Evolutionary conservation across 2,113 vertebrate species (phyloP).

Genomic region (Riparia riparia): DNA sequence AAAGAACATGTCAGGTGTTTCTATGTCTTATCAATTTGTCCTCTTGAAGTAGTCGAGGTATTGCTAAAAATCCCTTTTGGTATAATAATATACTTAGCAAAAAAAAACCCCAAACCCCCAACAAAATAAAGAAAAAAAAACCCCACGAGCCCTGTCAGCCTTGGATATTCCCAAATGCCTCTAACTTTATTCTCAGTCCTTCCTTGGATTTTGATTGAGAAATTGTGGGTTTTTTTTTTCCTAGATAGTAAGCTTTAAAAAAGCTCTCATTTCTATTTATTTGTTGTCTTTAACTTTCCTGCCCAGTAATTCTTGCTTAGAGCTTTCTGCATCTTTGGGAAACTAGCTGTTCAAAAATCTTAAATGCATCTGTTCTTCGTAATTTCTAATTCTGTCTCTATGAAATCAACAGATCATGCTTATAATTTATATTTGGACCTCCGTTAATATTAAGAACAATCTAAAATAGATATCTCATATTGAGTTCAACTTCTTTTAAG

Average conservation of each 20-base stretch:
- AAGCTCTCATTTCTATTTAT: not conserved
- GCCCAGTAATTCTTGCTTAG: not conserved
- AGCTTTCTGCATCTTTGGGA: not conserved
- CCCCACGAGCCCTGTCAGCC: not conserved
- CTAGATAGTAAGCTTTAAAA: not conserved
- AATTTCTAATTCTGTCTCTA: not conserved
- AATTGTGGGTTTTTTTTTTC: not conserved
- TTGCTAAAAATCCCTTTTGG: not conserved
- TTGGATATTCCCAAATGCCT: not conserved
- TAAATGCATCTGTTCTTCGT: not conserved
- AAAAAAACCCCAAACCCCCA: rapidly evolving
- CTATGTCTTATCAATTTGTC: not conserved
- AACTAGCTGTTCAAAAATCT: not conserved
- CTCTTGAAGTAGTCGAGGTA: not conserved
- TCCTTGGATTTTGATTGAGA: not conserved
- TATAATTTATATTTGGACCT: not conserved
- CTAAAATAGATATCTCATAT: not conserved
- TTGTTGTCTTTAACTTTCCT: not conserved
- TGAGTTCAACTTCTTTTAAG: not conserved
- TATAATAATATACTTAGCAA: not conserved
- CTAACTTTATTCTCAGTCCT: not conserved
- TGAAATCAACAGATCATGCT: not conserved
- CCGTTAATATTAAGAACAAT: not conserved
- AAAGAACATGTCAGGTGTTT: not conserved
- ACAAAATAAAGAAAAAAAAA: not conserved